Evolutionary conservation across 92 coral and sea anemone genomes (phyloP).

Genomic region (Blastomussa wellsi): DNA sequence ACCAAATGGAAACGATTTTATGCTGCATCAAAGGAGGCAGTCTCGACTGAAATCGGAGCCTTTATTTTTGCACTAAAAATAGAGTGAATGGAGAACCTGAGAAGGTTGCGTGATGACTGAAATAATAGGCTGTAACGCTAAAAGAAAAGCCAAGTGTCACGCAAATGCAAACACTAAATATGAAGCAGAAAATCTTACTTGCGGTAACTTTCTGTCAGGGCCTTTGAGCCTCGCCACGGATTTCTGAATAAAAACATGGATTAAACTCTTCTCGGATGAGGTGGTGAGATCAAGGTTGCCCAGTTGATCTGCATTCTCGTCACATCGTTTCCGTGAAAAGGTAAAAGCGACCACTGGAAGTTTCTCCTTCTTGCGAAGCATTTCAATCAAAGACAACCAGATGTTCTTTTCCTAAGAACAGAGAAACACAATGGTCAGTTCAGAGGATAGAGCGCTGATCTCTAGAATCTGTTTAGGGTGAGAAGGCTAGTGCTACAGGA

Average conservation of each 20-base stretch:
- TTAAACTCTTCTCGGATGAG: conserved; percentile 70
- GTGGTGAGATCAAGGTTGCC: conserved; percentile 82
- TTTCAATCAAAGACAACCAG: conserved; percentile 85
- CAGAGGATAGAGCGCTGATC: neutral
- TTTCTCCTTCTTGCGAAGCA: conserved; percentile 84
- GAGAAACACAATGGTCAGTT: neutral
- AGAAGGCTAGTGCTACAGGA: neutral
- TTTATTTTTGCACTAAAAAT: neutral
- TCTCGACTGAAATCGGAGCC: neutral
- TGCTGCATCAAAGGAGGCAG: neutral
- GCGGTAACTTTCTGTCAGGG: conserved; percentile 75
- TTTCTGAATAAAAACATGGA: conserved; percentile 81
- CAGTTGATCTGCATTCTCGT: conserved; percentile 89
- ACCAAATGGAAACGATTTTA: no score
- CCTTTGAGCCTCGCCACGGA: conserved; percentile 84
- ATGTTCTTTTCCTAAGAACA: conserved; percentile 79
- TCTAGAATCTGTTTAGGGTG: neutral
- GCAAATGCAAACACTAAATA: neutral
- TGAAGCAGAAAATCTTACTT: conserved; percentile 44
- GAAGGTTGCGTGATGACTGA: neutral
- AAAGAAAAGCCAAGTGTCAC: neutral
- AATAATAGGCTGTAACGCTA: neutral
- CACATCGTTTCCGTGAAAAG: conserved; percentile 85
- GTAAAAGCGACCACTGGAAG: conserved; percentile 96
- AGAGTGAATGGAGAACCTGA: neutral